Base-by-base conservation (phyloP, 2,888 invertebrate species). In the Drosophila kanekoi region DNA sequence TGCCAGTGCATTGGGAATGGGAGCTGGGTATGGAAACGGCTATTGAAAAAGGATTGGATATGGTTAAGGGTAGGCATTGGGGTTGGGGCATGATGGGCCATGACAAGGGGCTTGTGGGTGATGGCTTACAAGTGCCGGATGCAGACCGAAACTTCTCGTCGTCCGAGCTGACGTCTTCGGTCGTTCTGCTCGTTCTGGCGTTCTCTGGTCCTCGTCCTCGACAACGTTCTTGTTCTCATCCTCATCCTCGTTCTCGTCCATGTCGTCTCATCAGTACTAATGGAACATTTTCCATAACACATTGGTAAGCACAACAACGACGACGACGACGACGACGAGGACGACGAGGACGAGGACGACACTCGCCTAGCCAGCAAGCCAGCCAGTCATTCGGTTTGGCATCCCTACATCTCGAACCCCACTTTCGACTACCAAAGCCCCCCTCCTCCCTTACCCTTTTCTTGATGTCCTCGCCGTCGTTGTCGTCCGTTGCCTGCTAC, bases 261-360 rank as follows among this genome's bases (percentile, higher is more conserved):
- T 61, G 74, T 59, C 79, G 80, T 63, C 81, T 83, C 89, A 85
- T 89, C 85, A 90, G 79, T 81, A 84, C 90, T 89, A 90, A 90
- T 89, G 87, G 81, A 89, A 89, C 81, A 87, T 80, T 85, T 89
- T 83, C 77, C 87, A 84, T 88, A 84, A 81, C 81, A 80, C 83
- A 83, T 79, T 78, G 79, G 81, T 81, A 63, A 74, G 75, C 79
- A 67, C 77, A 72, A 70, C 74, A 65, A 38, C 68, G 78, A 49
- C 56, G 56, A 65, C 53, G 53, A 52, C 59, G 61, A 52, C 57
- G 52, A 43, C 49, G 28, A 23, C 38, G 49, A 16, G 32, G 48
- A 54, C 51, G 79, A 66, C 53, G 53, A 23, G 33, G 49, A 20
- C 35, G 48, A 54, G 57, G 79, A 66, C 81, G 57, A 63, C 64